phyloP scores from a whole-genome alignment of 2,888 invertebrate genomes.

The Acleris holmiana region DNA sequence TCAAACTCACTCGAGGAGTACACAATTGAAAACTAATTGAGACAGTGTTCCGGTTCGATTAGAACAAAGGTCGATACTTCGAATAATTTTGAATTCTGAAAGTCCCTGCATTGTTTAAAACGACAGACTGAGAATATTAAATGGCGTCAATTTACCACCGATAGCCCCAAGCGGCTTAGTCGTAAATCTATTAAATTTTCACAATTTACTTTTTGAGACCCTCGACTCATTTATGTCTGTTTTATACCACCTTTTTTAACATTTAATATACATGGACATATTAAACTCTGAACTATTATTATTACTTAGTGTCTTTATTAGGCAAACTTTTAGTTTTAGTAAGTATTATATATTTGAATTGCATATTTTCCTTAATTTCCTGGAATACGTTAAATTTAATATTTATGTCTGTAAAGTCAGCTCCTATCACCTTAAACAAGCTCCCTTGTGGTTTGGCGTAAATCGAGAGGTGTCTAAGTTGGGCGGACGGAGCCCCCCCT shows the following conservation, averaged over 20 bases:
- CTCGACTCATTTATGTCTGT: conserved; percentile 51
- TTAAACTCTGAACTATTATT: conserved; percentile 3
- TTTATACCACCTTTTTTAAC: conserved; percentile 1
- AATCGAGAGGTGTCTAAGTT: too few species aligned
- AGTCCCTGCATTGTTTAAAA: conserved; percentile 9
- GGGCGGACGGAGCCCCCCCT: too few species aligned
- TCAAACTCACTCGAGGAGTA: conserved; percentile 41
- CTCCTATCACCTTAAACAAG: too few species aligned
- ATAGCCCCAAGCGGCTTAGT: conserved; percentile 41
- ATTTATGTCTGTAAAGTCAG: too few species aligned
- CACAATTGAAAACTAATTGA: conserved; percentile 23
- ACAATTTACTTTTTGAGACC: conserved; percentile 51
- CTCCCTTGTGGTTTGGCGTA: too few species aligned
- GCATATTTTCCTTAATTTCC: too few species aligned
- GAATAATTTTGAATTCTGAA: conserved; percentile 7
- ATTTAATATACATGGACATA: background rate
- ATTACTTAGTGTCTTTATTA: background rate
- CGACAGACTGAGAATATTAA: conserved; percentile 19
- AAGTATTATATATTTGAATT: too few species aligned
- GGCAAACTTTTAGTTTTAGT: too few species aligned
- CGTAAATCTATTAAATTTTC: conserved; percentile 51
- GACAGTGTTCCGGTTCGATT: background rate
- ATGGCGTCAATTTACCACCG: conserved; percentile 22
- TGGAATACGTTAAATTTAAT: too few species aligned
- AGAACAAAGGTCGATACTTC: conserved; percentile 1